Evolutionary conservation across 1,140 invertebrate genomes (phyloP).

Genomic region (Cydia amplana): DNA sequence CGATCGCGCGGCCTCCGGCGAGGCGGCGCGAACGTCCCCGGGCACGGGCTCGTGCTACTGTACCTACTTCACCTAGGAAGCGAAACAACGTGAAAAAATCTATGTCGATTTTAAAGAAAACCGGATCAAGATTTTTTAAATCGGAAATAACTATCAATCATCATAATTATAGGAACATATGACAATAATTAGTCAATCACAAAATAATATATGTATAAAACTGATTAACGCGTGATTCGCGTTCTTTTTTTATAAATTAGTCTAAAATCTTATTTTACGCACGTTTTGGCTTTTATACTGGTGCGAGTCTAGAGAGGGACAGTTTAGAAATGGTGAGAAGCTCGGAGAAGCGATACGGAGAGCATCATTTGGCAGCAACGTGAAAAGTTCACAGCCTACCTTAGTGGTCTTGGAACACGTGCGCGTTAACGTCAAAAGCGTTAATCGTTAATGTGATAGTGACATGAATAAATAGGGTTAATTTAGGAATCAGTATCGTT

Average conservation of each 20-base stretch:
- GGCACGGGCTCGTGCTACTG: conserved; percentile 43
- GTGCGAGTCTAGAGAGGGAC: conserved; percentile 73
- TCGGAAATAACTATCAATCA: conserved; percentile 58
- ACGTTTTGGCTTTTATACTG: conserved; percentile 73
- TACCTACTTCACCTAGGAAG: conserved; percentile 52
- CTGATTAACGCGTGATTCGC: conserved; percentile 68
- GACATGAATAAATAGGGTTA: conserved; percentile 1
- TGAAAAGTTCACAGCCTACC: conserved; percentile 29
- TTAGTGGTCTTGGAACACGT: not conserved
- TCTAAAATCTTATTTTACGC: conserved; percentile 73
- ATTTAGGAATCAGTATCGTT: conserved; percentile 34
- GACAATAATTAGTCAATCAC: conserved; percentile 78
- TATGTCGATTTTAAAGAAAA: conserved; percentile 78
- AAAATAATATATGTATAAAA: conserved; percentile 73
- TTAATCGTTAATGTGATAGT: conserved; percentile 11
- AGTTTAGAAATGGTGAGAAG: conserved; percentile 56
- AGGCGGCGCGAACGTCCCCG: conserved; percentile 18
- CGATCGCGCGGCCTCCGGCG: conserved; percentile 34
- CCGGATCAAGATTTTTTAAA: conserved; percentile 72
- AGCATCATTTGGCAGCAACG: conserved; percentile 20
- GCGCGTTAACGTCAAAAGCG: conserved; percentile 24
- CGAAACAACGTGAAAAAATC: conserved; percentile 67
- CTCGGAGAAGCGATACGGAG: conserved; percentile 49
- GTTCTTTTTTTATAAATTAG: conserved; percentile 68
- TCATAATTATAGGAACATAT: conserved; percentile 77